Evolutionary conservation across 30 jellyfish, hydroid and myxozoan genomes (phyloP).

Genomic region (Hydractinia echinata): DNA sequence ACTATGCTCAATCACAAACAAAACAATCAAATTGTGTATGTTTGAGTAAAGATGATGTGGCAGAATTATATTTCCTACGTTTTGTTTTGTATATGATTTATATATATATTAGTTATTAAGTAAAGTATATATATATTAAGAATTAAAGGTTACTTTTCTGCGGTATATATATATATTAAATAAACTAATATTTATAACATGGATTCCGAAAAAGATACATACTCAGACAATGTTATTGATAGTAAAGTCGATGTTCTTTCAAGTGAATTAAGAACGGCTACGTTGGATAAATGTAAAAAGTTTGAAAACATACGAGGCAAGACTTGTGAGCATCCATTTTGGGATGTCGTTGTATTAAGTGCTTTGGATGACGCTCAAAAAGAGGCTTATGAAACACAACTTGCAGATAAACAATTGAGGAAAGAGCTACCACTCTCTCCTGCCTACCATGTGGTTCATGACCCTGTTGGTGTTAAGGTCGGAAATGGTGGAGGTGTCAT

Average conservation of each 20-base stretch:
- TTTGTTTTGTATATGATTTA: too few species aligned
- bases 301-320: conserved; percentile 74
- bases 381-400: conserved; percentile 70
- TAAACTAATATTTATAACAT: too few species aligned
- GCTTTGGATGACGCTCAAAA: conserved; percentile 75
- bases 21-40: too few species aligned
- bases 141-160: too few species aligned
- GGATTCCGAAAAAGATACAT: neutral
- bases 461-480: conserved; percentile 79
- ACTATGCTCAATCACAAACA: too few species aligned
- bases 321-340: conserved; percentile 51
- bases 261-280: conserved; percentile 58
- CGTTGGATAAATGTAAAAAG: conserved; percentile 39
- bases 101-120: too few species aligned
- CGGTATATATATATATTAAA: too few species aligned
- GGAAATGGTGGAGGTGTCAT: conserved; percentile 93
- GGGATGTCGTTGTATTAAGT: conserved; percentile 91
- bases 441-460: conserved; percentile 54
- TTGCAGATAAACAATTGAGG: conserved; percentile 49
- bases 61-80: too few species aligned
- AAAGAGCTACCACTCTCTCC: conserved; percentile 77
- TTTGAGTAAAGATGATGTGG: too few species aligned
- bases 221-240: neutral
- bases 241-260: conserved; percentile 36
- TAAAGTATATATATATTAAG: too few species aligned